These are phyloP conservation scores for Crypturellus tataupa DNA, from an alignment of 2,797 vertebrate genomes.

Conservation along the genomic window DNA sequence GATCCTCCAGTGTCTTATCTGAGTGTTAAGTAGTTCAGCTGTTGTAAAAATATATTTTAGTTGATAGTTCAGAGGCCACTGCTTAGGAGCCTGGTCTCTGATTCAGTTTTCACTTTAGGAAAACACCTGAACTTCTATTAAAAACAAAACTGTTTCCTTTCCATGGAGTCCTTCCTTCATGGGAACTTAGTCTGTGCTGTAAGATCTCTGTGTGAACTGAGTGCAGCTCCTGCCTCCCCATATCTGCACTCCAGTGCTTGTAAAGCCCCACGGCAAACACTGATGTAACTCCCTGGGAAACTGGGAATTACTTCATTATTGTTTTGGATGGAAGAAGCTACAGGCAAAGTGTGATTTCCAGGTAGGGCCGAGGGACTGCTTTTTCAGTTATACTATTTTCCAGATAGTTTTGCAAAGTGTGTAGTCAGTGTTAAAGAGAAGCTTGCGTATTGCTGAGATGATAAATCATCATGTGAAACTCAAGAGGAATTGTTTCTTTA, in stretches of 20 bases:
- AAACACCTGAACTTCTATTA: not conserved
- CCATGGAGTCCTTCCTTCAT: not conserved
- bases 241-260: not conserved
- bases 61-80: not conserved
- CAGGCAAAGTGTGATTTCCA: not conserved
- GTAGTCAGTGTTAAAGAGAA: constrained; percentile 30
- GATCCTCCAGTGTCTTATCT: not conserved
- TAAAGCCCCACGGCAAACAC: not conserved
- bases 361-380: not conserved
- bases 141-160: not conserved
- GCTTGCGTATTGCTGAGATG: constrained; percentile 31
- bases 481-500: constrained; percentile 50
- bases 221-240: not conserved
- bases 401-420: constrained; percentile 1
- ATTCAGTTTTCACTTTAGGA: not conserved
- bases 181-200: not conserved
- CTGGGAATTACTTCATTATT: not conserved
- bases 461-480: constrained; percentile 60
- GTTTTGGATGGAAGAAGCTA: not conserved
- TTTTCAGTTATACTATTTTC: not conserved
- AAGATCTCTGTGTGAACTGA: not conserved
- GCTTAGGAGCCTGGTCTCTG: not conserved
- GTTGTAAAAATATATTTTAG: not conserved
- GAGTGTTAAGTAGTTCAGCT: rapidly evolving
- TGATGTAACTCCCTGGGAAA: not conserved